A percentile compares a stretch with the other conserved stretches of the same genome.
Evolutionary conservation across 2,113 vertebrate genomes (phyloP).

Genomic region (Cebidichthys violaceus): DNA sequence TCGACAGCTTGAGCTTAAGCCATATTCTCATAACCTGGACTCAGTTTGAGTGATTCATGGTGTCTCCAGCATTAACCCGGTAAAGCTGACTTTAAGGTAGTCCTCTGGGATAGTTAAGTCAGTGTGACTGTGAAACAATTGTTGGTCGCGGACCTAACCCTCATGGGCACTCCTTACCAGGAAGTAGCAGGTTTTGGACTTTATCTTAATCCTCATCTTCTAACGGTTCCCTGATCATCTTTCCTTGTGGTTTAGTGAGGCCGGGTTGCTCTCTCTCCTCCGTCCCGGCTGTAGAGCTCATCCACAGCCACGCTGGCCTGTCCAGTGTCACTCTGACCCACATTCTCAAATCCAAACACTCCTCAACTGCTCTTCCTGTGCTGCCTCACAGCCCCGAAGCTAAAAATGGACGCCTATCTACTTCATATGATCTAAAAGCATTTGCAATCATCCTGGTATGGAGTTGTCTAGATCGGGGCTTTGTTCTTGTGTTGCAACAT

Average conservation of each 20-base stretch:
- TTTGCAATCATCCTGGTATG: background rate
- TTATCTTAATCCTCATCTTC: background rate
- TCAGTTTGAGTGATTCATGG: background rate
- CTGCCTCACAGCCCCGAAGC: background rate
- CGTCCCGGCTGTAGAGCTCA: slow-evolving; percentile 15
- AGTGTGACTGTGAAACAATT: background rate
- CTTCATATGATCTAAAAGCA: slow-evolving; percentile 1
- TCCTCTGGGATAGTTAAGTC: background rate
- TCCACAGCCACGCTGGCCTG: slow-evolving; percentile 31
- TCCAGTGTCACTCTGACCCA: slow-evolving; percentile 59
- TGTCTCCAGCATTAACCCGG: background rate
- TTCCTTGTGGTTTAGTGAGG: background rate
- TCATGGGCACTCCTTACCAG: background rate
- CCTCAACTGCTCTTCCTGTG: background rate
- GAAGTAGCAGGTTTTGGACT: background rate
- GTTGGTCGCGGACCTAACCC: background rate
- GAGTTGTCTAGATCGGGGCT: background rate
- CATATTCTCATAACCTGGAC: background rate
- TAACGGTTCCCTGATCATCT: background rate
- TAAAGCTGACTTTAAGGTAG: background rate
- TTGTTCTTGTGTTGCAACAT: background rate
- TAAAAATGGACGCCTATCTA: slow-evolving; percentile 11
- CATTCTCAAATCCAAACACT: slow-evolving; percentile 52
- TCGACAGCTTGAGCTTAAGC: background rate
- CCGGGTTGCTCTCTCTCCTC: background rate